Conservation (phyloP, 64 coral and sea anemone genomes). For the Montipora sp. region DNA sequence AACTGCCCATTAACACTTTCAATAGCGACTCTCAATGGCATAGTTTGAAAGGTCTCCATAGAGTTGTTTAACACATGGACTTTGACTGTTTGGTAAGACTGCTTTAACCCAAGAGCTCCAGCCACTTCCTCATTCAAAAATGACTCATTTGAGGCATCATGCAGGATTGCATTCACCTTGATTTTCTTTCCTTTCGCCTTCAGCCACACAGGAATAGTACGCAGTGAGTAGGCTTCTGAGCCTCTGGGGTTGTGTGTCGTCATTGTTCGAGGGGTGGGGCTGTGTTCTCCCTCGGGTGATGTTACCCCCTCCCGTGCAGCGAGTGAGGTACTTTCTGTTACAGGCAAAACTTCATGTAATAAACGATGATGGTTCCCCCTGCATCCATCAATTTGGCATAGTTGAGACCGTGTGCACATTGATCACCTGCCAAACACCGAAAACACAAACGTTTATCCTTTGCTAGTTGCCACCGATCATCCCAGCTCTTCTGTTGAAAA, state of each 20-base stretch:
- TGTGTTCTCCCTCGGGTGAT: no score
- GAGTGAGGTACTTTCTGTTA: neutral
- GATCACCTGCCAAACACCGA: neutral
- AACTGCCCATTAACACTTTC: constrained; percentile 78
- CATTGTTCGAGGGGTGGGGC: no score
- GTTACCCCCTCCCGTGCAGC: neutral
- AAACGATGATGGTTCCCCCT: neutral
- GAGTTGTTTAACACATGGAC: constrained; percentile 78
- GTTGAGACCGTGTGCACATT: neutral
- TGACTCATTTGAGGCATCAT: constrained; percentile 68
- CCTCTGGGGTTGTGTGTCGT: no score
- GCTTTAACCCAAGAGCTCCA: constrained; percentile 32
- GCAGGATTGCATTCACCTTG: constrained; percentile 9
- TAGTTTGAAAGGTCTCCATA: constrained; percentile 63
- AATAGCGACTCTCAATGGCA: constrained; percentile 50
- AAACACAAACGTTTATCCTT: constrained; percentile 2
- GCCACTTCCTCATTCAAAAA: constrained; percentile 61
- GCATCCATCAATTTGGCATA: constrained; percentile 11
- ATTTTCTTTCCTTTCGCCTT: no score
- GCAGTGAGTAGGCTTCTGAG: no score
- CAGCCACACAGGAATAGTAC: no score
- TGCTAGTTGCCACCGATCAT: neutral
- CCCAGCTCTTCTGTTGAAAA: neutral
- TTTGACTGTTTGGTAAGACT: constrained; percentile 51
- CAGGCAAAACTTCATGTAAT: neutral